Base-by-base conservation (phyloP, 2,888 invertebrate species). In the Drosophila borealis region DNA sequence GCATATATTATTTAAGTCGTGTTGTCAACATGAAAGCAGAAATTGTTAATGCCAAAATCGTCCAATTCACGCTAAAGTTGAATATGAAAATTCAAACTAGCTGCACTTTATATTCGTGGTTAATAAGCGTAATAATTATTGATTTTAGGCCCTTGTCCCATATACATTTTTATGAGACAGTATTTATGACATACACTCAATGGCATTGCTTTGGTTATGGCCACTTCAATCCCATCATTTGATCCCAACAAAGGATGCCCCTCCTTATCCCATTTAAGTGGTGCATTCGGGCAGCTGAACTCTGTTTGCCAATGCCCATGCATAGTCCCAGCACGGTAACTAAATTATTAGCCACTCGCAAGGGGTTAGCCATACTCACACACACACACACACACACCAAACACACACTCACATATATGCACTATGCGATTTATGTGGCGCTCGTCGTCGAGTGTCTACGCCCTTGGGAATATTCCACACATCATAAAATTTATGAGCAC, bases 401-500 rank as follows among this genome's bases (percentile, higher is more conserved):
- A 1, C 9, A 59, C 42, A 39, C 29, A 41, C 17, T 33, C 25
- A 46, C 36, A 29, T 44, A 14, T 46, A 14, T 2, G 54, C 73
- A 57, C 54, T 64, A 45, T 73, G 56, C 48, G 73, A 78, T 78
- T 81, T 81, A 78, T 73, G 78, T 34, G 33, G 41, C 49, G 36
- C 53, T 57, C 42, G 45, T 46, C 29, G 53, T 41, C 19, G 33
- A 57, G 50, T 54, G 46, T 34, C 45, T 41, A 42, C 45, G 44
- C 56, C 74, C 61, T 59, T 33, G 51, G 80, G 66, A 51, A 66
- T 56, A 62, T 62, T 74, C 65, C 65, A 70, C 74, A 65, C 74
- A 66, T 75, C 80, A 70, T 80, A 49, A 82, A 80, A 75, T 82
- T 72, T 82, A 79, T 72, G 76, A 79, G 82, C 82, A 79, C 60